Conservation (phyloP, 2,888 invertebrate species). For the Perithous albicinctus region DNA sequence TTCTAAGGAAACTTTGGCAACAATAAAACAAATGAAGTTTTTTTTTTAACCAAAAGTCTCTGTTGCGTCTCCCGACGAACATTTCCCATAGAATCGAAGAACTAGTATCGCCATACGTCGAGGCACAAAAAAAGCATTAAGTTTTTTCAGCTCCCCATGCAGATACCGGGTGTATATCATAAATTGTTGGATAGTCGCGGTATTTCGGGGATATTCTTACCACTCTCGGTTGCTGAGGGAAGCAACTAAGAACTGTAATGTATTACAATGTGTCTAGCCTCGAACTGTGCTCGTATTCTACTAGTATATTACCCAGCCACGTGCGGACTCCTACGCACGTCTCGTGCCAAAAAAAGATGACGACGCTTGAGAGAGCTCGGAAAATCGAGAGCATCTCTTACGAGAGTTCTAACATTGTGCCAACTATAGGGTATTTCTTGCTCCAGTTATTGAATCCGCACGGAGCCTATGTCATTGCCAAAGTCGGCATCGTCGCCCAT, state of each 20-base stretch:
- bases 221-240: background rate
- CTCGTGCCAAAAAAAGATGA: constrained; percentile 65
- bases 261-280: constrained; percentile 63
- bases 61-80: too few relatives aligned
- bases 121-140: too few relatives aligned
- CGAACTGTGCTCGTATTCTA: constrained; percentile 39
- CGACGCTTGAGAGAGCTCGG: constrained; percentile 13
- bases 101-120: too few relatives aligned
- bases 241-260: constrained; percentile 24
- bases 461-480: constrained; percentile 8
- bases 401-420: background rate
- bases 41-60: too few relatives aligned
- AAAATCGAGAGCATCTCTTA: constrained; percentile 42
- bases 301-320: constrained; percentile 53
- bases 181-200: constrained; percentile 2
- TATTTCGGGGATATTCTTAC: constrained; percentile 5
- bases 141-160: too few relatives aligned
- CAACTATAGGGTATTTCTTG: background rate
- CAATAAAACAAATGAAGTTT: too few relatives aligned
- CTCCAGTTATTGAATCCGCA: background rate
- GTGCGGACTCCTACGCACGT: constrained; percentile 67
- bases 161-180: too few relatives aligned
- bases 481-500: background rate
- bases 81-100: too few relatives aligned
- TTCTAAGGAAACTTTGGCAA: too few relatives aligned